phyloP scores from a whole-genome alignment of 2,888 invertebrate species.

The Zhuqinia jingwanae region DNA sequence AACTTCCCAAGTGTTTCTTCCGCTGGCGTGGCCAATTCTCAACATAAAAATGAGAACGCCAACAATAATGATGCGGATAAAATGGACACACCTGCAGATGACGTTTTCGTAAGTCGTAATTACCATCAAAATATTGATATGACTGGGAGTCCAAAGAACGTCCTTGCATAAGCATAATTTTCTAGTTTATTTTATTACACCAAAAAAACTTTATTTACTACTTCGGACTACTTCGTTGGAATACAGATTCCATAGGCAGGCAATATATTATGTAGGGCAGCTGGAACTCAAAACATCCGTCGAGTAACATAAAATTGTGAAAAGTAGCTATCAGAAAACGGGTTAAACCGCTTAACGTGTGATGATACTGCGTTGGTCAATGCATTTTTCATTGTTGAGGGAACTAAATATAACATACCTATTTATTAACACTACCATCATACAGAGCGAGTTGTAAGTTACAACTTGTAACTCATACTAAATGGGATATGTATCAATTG shows the following conservation, averaged over 20 bases:
- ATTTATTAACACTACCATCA: too few relatives aligned
- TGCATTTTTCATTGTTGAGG: not conserved
- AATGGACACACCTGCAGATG: slow-evolving; percentile 56
- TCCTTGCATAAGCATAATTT: slow-evolving; percentile 1
- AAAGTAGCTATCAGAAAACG: too few relatives aligned
- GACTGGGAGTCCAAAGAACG: not conserved
- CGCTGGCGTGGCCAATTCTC: not conserved
- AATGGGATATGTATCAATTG: not conserved
- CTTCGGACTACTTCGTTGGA: too few relatives aligned
- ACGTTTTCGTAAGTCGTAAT: slow-evolving; percentile 52
- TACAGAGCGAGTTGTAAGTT: too few relatives aligned
- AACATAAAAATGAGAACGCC: slow-evolving; percentile 11
- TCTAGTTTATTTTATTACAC: not conserved
- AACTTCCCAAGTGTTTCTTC: slow-evolving; percentile 81
- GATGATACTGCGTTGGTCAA: too few relatives aligned
- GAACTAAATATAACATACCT: not conserved
- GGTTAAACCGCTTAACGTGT: too few relatives aligned
- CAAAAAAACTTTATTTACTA: too few relatives aligned
- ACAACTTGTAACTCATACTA: not conserved
- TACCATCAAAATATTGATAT: not conserved
- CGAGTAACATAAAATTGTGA: too few relatives aligned
- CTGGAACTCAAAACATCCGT: too few relatives aligned
- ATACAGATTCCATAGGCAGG: too few relatives aligned
- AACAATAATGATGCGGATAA: slow-evolving; percentile 78
- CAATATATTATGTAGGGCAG: too few relatives aligned